Evolutionary conservation across 2,113 vertebrate species (phyloP), one percentile per base, ranked within the genome.

Genomic region (Micromys minutus): DNA sequence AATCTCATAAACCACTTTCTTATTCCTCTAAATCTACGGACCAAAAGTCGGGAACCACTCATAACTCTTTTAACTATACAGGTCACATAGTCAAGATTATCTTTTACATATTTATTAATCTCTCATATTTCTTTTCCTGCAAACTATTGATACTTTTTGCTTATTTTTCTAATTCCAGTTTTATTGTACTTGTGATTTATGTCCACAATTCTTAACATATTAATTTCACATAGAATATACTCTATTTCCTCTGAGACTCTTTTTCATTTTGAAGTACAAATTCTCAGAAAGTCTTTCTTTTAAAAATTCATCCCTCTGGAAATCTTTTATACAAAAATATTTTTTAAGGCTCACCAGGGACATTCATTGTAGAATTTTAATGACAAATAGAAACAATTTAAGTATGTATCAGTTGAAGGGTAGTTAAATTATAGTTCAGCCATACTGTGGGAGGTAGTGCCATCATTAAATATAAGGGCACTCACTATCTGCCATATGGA

Each of bases 241-340:
- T 55, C 21, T 47, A 72, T 87, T 94, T 96, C 95, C 92, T 74
- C 89, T 81, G 79, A 59, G 69, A 74, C 65, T 77, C 89, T 50
- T 84, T 80, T 93, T 74, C 42, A 87, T 87, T 89, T 39, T 59
- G 83, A 94, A 95, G 77, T 45, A 76, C 67, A 95, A 94, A 90
- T 93, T 92, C 75, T 88, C 65, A 63, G 61, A 91, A 94, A 89
- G 12, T n/a, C n/a, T 94, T 93, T 92, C 31, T 57, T 63, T 93
- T 87, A 92, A 95, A n/a, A 96, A 95, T 87, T 93, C 29, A 45
- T 71, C 42, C 39, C 42, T 67, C 67, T 95, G 63, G 77, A 97
- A 92, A 72, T 92, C 47, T 84, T 87, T 89, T 47, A 77, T 47
- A 93, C 36, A 81, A 93, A 94, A 86, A 87, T 69, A 92, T 4